These are phyloP conservation scores for Carpatolechia fugitivella DNA, from an alignment of 2,888 invertebrate genomes.

Conservation along the genomic window DNA sequence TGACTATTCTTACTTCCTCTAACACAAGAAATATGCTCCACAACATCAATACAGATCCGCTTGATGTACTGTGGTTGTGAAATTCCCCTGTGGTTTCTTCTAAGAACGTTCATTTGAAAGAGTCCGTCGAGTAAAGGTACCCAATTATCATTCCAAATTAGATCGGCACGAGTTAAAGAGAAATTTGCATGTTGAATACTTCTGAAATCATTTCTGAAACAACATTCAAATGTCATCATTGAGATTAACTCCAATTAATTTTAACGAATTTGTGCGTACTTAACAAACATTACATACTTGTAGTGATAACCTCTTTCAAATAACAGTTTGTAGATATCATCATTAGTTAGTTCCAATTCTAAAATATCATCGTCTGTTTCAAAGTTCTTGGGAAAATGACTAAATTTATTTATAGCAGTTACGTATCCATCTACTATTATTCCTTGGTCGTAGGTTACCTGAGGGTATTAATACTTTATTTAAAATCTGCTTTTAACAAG, in stretches of 20 bases:
- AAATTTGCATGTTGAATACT: slow-evolving; percentile 7
- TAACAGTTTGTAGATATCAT: slow-evolving; percentile 36
- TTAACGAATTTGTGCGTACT: too few relatives aligned
- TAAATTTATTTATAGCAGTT: background rate
- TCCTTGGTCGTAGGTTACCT: slow-evolving; percentile 22
- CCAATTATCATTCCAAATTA: slow-evolving; percentile 12
- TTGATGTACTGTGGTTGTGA: background rate
- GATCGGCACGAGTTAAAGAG: slow-evolving; percentile 2
- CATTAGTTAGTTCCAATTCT: slow-evolving; percentile 21
- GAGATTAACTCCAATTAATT: too few relatives aligned
- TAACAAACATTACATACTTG: too few relatives aligned
- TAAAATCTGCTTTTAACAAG: too few relatives aligned
- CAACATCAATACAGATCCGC: background rate
- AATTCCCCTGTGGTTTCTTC: background rate
- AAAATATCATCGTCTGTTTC: background rate
- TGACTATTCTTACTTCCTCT: background rate
- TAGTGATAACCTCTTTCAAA: slow-evolving; percentile 33
- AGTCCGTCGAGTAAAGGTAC: slow-evolving; percentile 14
- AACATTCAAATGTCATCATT: background rate
- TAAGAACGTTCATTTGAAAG: slow-evolving; percentile 4
- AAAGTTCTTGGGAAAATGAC: slow-evolving; percentile 1
- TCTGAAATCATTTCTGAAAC: slow-evolving; percentile 12
- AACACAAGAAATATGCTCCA: background rate
- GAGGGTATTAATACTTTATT: background rate
- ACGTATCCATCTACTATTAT: slow-evolving; percentile 24